A percentile compares a stretch with the other conserved stretches of the same genome.
Conservation (phyloP, 1,140 invertebrate genomes). For the Ylistrum balloti region DNA sequence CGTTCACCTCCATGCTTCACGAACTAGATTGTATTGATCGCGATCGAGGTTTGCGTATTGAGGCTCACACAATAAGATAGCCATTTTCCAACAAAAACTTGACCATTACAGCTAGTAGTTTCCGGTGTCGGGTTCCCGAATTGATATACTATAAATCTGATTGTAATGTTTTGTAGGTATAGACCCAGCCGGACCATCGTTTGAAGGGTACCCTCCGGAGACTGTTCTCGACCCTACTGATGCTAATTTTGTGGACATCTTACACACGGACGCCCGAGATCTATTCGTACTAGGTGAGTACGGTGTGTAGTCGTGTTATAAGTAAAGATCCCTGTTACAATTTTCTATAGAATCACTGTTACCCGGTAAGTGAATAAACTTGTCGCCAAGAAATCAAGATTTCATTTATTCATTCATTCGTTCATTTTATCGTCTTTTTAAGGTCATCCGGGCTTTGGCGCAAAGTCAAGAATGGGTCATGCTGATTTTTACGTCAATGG, state of each 20-base stretch:
- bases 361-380: background rate
- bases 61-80: background rate
- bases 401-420: no score
- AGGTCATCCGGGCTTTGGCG: conserved; percentile 65
- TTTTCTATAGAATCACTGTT: no score
- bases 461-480: conserved; percentile 82
- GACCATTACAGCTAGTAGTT: background rate
- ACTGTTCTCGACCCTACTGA: conserved; percentile 84
- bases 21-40: background rate
- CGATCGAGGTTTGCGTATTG: background rate
- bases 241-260: conserved; percentile 96
- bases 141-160: background rate
- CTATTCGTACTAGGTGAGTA: conserved; percentile 2
- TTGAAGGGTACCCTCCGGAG: conserved; percentile 83
- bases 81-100: background rate
- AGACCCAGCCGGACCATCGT: conserved; percentile 88
- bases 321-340: no score
- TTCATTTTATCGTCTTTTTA: conserved; percentile 41
- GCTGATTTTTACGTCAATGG: conserved; percentile 88
- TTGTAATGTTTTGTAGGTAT: conserved; percentile 83
- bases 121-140: background rate
- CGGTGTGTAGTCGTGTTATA: no score
- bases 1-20: background rate
- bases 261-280: conserved; percentile 92
- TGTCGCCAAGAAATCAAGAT: background rate